Conservation (phyloP, 2,113 vertebrate species). For the Microtus montanus region DNA sequence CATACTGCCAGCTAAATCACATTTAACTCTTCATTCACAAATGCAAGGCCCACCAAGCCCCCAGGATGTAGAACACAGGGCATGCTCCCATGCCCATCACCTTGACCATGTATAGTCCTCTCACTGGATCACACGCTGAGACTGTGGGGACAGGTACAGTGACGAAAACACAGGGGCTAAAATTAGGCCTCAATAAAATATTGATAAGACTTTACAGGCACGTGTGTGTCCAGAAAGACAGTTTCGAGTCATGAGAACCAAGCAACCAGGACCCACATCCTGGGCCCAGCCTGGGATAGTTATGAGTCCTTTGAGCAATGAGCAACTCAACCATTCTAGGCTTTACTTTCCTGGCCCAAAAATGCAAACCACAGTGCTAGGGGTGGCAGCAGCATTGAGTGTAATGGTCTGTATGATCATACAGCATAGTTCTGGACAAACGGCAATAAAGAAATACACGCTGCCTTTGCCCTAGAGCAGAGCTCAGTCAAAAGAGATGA, state of each 20-base stretch:
- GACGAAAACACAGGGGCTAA: neutral
- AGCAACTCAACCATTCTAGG: neutral
- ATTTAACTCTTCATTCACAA: slow-evolving; percentile 19
- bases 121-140: neutral
- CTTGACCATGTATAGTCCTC: neutral
- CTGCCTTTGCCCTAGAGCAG: neutral
- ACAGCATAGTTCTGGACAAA: neutral
- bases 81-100: neutral
- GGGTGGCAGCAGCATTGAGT: neutral
- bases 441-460: neutral
- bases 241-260: neutral
- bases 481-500: neutral
- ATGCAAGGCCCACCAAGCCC: neutral
- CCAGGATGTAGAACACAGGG: neutral
- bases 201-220: neutral
- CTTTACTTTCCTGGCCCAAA: neutral
- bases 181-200: neutral
- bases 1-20: neutral
- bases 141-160: neutral
- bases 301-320: neutral
- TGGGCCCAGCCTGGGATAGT: neutral
- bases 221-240: neutral
- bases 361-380: neutral
- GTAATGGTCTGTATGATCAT: neutral
- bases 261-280: neutral